phyloP scores from a whole-genome alignment of 1,140 invertebrate genomes.

The Caenorhabditis inopinata region DNA sequence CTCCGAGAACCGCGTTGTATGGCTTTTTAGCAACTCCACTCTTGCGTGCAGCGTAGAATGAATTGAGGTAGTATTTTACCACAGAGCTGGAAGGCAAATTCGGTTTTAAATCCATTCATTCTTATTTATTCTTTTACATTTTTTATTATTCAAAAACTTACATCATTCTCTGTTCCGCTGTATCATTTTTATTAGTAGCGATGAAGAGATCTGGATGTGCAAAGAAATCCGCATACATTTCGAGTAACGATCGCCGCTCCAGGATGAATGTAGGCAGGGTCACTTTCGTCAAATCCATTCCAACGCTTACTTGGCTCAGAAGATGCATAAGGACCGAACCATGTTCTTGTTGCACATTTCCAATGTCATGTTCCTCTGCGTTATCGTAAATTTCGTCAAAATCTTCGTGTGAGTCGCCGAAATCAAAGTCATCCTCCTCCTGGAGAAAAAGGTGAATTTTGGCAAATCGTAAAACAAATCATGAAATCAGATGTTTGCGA shows the following conservation, averaged over 20 bases:
- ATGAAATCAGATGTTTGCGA: too few species aligned
- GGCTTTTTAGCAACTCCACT: conserved; percentile 71
- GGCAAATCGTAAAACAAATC: too few species aligned
- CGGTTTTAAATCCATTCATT: background rate
- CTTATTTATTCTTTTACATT: background rate
- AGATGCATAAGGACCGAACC: conserved; percentile 71
- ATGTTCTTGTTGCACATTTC: conserved; percentile 68
- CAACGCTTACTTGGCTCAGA: conserved; percentile 69
- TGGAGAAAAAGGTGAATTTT: too few species aligned
- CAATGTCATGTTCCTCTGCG: conserved; percentile 47
- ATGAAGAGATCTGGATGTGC: conserved; percentile 68
- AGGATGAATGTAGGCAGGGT: conserved; percentile 71
- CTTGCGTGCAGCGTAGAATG: conserved; percentile 70
- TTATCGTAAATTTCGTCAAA: conserved; percentile 45
- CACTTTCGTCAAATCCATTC: conserved; percentile 72
- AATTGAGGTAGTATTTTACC: conserved; percentile 69
- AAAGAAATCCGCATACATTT: conserved; percentile 72
- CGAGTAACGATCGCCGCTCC: conserved; percentile 70
- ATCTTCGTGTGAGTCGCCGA: conserved; percentile 39
- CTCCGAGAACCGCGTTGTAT: conserved; percentile 72
- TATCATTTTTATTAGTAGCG: conserved; percentile 46
- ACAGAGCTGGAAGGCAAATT: conserved; percentile 68
- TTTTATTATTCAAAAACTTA: background rate
- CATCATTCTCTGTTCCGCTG: conserved; percentile 67
- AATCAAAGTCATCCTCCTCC: conserved; percentile 37